Base-by-base conservation (phyloP, 2,888 invertebrate genomes). In the Ganaspis brasiliensis region DNA sequence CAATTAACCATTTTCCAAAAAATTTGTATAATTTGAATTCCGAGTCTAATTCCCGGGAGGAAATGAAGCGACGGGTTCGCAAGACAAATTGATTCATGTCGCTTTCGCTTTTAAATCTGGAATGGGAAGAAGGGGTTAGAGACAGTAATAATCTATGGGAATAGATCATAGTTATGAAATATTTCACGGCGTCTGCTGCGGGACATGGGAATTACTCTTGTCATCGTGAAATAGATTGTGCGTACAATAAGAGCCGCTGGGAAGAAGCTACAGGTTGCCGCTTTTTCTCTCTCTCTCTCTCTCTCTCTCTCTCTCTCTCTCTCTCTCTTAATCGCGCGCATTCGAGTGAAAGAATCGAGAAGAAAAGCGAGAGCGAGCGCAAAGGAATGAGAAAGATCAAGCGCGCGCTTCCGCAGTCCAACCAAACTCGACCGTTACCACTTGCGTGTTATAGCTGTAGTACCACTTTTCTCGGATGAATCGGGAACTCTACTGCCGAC, bases 31-130 rank as follows among this genome's bases (percentile, higher is more conserved):
- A 61, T 61, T 37, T 61, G 37, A 16, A 19, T 6, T 10, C 19
- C 3, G 37, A 8, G 14, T 61, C 5, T 35, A 61, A 61, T 61
- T 61, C 21, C 6, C 61, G n/a, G 8, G 37, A 21, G 61, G 61
- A 61, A 61, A 61, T 61, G 45, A 40, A 67, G 40, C 45, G 63
- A 19, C 21, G 52, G 35, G 49, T 52, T 16, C 19, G 61, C 49
- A 31, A 19, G 40, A 74, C 76, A 76, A 40, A 79, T 81, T 80
- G 80, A 80, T 81, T 80, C 76, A 78, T 76, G 70, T 74, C 75
- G 79, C 82, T 82, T 83, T 81, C 81, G 81, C 82, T 80, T 80
- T 83, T 74, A 75, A 73, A 75, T 76, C 81, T 75, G 74, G 74
- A 72, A 76, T 56, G 74, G n/a, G n/a, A 45, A 45, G 45, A 45